Evolutionary conservation across 2,888 invertebrate species (phyloP).

Genomic region (Hololepta plana): DNA sequence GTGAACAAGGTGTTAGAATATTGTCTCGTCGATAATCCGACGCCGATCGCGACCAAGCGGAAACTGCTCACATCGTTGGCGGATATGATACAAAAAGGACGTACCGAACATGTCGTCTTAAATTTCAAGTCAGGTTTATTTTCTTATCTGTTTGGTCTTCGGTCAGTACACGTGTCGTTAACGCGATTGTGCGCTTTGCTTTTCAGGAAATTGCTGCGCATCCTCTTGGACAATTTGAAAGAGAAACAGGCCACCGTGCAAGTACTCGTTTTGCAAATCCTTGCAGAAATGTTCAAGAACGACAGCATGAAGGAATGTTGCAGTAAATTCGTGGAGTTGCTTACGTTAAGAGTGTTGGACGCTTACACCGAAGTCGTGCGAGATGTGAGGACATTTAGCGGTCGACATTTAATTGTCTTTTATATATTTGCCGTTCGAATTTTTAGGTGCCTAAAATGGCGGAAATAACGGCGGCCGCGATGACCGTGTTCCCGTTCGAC

Average conservation of each 20-base stretch:
- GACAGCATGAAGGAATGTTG: conserved; percentile 60
- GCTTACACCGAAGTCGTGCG: conserved; percentile 58
- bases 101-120: conserved; percentile 30
- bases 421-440: conserved; percentile 7
- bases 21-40: conserved; percentile 20
- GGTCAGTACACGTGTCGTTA: conserved; percentile 12
- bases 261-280: conserved; percentile 57
- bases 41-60: conserved; percentile 21
- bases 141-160: conserved; percentile 1
- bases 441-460: conserved; percentile 61
- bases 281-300: conserved; percentile 71
- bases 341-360: conserved; percentile 74
- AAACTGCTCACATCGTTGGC: conserved; percentile 27
- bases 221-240: conserved; percentile 57
- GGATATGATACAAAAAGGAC: conserved; percentile 30
- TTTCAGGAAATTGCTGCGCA: conserved; percentile 48
- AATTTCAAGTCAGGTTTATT: conserved; percentile 26
- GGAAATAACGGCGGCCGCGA: conserved; percentile 64
- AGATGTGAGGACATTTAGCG: conserved; percentile 28
- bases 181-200: conserved; percentile 6
- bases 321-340: conserved; percentile 77
- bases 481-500: conserved; percentile 62
- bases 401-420: background rate
- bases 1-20: conserved; percentile 25
- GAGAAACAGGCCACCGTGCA: conserved; percentile 45